Conservation (phyloP, 2,797 vertebrate genomes). For the Ispidina picta region DNA sequence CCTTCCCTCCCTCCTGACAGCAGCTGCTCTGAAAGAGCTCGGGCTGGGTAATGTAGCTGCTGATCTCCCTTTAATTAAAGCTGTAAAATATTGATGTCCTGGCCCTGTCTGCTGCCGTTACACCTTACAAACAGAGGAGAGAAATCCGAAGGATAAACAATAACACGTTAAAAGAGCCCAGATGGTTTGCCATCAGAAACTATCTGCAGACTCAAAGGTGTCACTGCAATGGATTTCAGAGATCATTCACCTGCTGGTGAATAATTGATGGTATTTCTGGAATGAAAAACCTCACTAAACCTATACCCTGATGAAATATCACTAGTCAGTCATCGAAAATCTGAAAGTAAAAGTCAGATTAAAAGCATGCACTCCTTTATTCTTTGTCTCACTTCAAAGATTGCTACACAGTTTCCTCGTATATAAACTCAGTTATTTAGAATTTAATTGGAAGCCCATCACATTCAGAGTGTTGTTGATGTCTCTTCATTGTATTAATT, state of each 20-base stretch:
- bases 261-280: conserved; percentile 74
- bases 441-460: not conserved
- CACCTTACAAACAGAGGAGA: conserved; percentile 66
- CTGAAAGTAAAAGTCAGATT: not conserved
- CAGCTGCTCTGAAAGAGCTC: not conserved
- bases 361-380: not conserved
- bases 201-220: conserved; percentile 58
- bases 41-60: not conserved
- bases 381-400: not conserved
- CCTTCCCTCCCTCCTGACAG: not conserved
- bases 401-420: not conserved
- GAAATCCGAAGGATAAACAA: conserved; percentile 69
- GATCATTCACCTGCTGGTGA: conserved; percentile 63
- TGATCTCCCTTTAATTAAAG: conserved; percentile 71
- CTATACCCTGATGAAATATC: conserved; percentile 33
- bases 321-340: conserved; percentile 24
- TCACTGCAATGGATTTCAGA: conserved; percentile 62
- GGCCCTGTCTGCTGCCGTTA: conserved; percentile 65
- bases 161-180: conserved; percentile 60
- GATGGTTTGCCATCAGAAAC: conserved; percentile 73
- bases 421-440: not conserved
- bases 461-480: not conserved
- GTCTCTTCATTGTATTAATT: not conserved
- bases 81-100: conserved; percentile 82
- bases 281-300: not conserved